Base-by-base conservation (phyloP, 1,140 invertebrate species). In the Dendrolimus punctatus region DNA sequence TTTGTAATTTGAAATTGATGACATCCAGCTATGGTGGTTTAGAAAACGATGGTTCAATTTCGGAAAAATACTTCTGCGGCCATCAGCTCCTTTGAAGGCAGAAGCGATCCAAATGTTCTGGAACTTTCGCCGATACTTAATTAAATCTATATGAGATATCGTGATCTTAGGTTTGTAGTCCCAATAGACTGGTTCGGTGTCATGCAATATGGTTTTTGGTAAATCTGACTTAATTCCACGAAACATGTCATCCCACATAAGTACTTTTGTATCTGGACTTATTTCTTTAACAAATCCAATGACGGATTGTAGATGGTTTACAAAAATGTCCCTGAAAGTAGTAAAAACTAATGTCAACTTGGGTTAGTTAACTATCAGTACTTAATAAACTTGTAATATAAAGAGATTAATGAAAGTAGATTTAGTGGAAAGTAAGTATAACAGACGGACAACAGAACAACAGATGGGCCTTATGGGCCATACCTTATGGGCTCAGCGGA, bases 171-270 rank as follows among this genome's bases (percentile, higher is more conserved):
- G 36, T 49, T 88, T 88, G 66, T 94, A 95, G 2, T 92, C 90
- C 95, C 95, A 96, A n/a, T 96, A 91, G 90, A 98, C 96, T 0
- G 93, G 94, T 77, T 97, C 93, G 1, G 96, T 91, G 46, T 94
- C 88, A 40, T 39, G 39, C 90, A 89, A 0, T 92, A 91, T 95
- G 86, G n/a, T 91, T 90, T 48, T 90, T 90, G 76, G 91, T 85
- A 76, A 94, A 89, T 67, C 89, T 60, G 90, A 80, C n/a, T 91
- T 90, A 63, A 96, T 91, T 41, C 92, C 89, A 37, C 95, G 87
- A 40, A 98, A 73, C 95, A 99, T 98, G 76, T 99, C 98, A 72
- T 99, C 96, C 98, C 98, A 99, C 64, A 99, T 94, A 6, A 99
- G 91, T 6, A 95, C 90, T 40, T 89, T 91, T 10, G 95, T 85